Base-by-base conservation (phyloP, 2,888 invertebrate genomes). In the Rhimphoctona megacephalus region DNA sequence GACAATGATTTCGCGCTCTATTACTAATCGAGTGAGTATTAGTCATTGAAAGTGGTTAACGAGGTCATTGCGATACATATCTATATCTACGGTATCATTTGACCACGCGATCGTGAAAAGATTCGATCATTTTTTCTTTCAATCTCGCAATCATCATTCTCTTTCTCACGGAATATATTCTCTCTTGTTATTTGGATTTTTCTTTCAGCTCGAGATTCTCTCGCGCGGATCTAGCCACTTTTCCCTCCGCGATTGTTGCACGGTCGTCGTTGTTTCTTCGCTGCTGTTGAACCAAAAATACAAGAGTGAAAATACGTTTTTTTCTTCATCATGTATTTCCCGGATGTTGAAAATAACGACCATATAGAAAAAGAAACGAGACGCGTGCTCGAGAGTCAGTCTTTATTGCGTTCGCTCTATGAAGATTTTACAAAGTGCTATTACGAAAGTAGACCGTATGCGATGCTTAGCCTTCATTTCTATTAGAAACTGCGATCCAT, bases 401-500 rank as follows among this genome's bases (percentile, higher is more conserved):
- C 74, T 76, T 70, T 70, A 81, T 81, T 81, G 70, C 81, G 69
- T 64, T 86, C 52, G 46, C 43, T 76, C 25, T 78, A 81, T 83
- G 77, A 86, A 78, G 78, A 84, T 86, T 82, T 83, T 83, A 86
- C 83, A 86, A 86, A 86, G 86, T 77, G 78, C 74, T 70, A 81
- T 78, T 74, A 86, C 78, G 86, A 86, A 86, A 86, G 86, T 86
- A 86, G 86, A 81, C 84, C 86, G 84, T 69, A 78, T 81, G n/a
- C n/a, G 81, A 81, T 84, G 84, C 78, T 86, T 86, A 84, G 84
- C 86, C 86, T 84, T 86, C 86, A 79, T 86, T 86, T 86, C 86
- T 84, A 86, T 79, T 86, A 86, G 86, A 86, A 86, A 86, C 79
- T 86, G 81, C 86, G 67, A 86, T 84, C 84, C 74, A 81, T 86